Evolutionary conservation across 2,888 invertebrate genomes (phyloP).

Genomic region (Scotopteryx bipunctaria): DNA sequence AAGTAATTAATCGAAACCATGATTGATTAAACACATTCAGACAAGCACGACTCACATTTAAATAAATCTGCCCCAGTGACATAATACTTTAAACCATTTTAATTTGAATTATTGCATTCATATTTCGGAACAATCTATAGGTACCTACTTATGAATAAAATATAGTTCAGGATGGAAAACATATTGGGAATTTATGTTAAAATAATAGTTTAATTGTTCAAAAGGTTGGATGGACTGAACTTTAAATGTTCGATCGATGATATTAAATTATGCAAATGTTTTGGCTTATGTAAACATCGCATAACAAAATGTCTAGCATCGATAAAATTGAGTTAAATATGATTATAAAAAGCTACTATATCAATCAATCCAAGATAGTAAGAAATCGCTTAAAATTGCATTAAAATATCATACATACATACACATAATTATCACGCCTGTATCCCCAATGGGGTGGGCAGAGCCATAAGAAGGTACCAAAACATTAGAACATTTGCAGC

Average conservation of each 20-base stretch:
- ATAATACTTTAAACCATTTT: slow-evolving; percentile 79
- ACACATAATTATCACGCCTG: no score
- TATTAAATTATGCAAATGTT: slow-evolving; percentile 33
- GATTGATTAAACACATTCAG: slow-evolving; percentile 82
- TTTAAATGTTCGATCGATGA: slow-evolving; percentile 36
- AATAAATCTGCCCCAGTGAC: slow-evolving; percentile 80
- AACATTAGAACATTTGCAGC: no score
- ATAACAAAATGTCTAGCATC: slow-evolving; percentile 1
- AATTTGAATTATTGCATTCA: slow-evolving; percentile 77
- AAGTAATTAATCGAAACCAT: slow-evolving; percentile 80
- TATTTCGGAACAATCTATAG: slow-evolving; percentile 73
- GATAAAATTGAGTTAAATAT: not conserved
- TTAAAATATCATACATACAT: no score
- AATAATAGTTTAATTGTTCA: slow-evolving; percentile 69
- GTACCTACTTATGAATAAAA: slow-evolving; percentile 74
- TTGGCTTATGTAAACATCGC: slow-evolving; percentile 32
- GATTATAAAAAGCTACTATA: slow-evolving; percentile 34
- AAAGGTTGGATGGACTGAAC: slow-evolving; percentile 45
- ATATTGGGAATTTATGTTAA: slow-evolving; percentile 69
- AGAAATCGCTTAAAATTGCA: no score
- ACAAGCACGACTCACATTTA: slow-evolving; percentile 78
- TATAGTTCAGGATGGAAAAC: slow-evolving; percentile 61
- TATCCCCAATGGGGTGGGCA: no score
- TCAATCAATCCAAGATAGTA: no score
- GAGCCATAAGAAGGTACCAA: no score